Evolutionary conservation across 2,113 vertebrate species (phyloP), one percentile per base, ranked within the genome.

Genomic region (Stercorarius parasiticus): DNA sequence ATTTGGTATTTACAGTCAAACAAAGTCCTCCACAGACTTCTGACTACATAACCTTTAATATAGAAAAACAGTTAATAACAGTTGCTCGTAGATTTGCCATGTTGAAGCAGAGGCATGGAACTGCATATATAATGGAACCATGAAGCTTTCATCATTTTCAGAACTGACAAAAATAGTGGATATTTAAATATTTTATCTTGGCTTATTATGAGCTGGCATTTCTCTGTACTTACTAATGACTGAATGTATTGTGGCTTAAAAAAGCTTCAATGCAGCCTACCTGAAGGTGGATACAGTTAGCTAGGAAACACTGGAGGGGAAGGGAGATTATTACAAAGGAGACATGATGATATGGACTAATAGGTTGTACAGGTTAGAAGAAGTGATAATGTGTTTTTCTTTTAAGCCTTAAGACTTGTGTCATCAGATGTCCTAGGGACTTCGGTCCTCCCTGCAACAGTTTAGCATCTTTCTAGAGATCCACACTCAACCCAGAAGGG

Each of bases 181-280:
- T 87, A 76, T 90, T 95, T 79, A 90, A 95, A 93, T 76, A 94
- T 90, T 88, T 82, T 23, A 64, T 70, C 27, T 72, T 53, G n/a
- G 21, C 25, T 86, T 92, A 49, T 52, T 82, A 56, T 43, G 36
- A 85, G 40, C 52, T 85, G 66, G 18, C 26, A 56, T 91, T 97
- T 91, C 52, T 55, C 61, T 52, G 10, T 34, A 25, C 38, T 83
- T 78, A 52, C 18, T 86, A 67, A 80, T 56, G 81, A 86, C 42
- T 65, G 42, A 73, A 47, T 7, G 15, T 30, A n/a, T 71, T 66
- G 59, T 52, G 58, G 45, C 42, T 86, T 81, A 62, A 45, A 50
- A 91, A 86, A 36, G 5, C 58, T 70, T 66, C 58, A 32, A 5
- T 30, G 55, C 50, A 83, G 55, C 40, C 50, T 38, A 26, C 32